Base-by-base conservation (phyloP, 1,140 invertebrate species). In the Linepithema humile region DNA sequence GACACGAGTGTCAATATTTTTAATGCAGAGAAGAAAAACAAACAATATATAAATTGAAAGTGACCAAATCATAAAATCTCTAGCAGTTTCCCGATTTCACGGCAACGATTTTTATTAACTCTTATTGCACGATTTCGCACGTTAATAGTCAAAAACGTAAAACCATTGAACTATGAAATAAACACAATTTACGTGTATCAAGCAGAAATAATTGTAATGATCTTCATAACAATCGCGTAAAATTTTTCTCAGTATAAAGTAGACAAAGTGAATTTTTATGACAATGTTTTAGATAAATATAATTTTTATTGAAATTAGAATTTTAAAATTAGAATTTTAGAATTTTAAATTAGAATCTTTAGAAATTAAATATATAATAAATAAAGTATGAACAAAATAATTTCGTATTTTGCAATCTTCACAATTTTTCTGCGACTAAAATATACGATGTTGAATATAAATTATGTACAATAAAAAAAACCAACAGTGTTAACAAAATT, bases 71-170 rank as follows among this genome's bases (percentile, higher is more conserved):
- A 65, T 50, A 40, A 50, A 65, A 38, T 17, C 26, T n/a, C n/a
- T n/a, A n/a, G 43, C 15, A 23, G 12, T 38, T 38, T 23, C 65
- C 50, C 57, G 32, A 77, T 77, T 65, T 77, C 20, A 1, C 15
- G 23, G 15, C 20, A 15, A 29, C 64, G 40, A 55, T 23, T 65
- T 65, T 59, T 77, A 77, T 64, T 65, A 48, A 77, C 45, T 7
- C 15, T 45, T 62, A 74, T 62, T 26, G 17, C 20, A n/a, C 15
- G 20, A 55, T 35, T 72, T 72, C 26, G 15, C 32, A 53, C 26
- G 32, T n/a, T 55, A 55, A 72, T 45, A 55, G 35, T 70, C n/a
- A 70, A 35, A 45, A 45, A 43, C 7, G 0, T 45, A 32, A 60
- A 74, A 59, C 26, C 17, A 6, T 2, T 45, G 38, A 74, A 20